These are phyloP conservation scores for Cromileptes altivelis DNA, from an alignment of 2,113 vertebrate species.

Conservation along the genomic window DNA sequence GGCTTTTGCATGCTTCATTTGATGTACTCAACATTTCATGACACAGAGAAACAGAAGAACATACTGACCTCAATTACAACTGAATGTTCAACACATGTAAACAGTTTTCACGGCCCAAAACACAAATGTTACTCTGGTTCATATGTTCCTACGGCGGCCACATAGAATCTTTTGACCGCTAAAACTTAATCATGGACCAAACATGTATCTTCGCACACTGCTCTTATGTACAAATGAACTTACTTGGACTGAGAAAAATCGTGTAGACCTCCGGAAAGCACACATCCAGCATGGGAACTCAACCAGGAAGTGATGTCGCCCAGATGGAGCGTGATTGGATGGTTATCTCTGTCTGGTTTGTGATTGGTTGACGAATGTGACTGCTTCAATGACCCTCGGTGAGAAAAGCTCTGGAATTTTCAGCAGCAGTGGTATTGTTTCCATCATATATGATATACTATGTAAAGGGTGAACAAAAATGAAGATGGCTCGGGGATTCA, in stretches of 20 bases:
- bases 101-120: slow-evolving; percentile 3
- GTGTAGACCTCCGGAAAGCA: neutral
- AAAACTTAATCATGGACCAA: neutral
- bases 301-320: slow-evolving; percentile 57
- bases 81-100: neutral
- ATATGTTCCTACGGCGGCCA: accelerated
- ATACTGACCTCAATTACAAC: neutral
- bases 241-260: slow-evolving; percentile 18
- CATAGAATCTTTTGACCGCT: accelerated
- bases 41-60: neutral
- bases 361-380: slow-evolving; percentile 49
- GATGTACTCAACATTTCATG: neutral
- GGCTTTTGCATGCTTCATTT: neutral
- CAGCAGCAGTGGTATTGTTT: neutral
- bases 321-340: slow-evolving; percentile 44
- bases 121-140: neutral
- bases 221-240: neutral
- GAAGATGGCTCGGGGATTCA: no score
- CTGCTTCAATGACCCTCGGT: neutral
- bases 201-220: neutral
- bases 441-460: neutral
- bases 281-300: slow-evolving; percentile 45
- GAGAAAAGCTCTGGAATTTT: neutral
- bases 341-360: neutral
- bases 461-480: no score